These are phyloP conservation scores for Heliconius sara DNA, from an alignment of 2,888 invertebrate species.

Conservation along the genomic window DNA sequence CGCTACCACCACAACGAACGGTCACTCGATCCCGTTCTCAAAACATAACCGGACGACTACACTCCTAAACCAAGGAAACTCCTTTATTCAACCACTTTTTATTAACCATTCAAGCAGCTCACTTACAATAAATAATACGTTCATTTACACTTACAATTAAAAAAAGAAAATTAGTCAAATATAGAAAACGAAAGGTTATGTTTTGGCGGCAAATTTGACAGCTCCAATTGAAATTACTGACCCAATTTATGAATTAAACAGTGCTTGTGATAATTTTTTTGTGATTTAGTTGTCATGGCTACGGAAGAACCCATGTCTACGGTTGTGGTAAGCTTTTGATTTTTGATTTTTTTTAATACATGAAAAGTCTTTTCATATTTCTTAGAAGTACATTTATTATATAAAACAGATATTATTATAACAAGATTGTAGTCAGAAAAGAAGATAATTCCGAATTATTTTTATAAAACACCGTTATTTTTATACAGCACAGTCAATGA, in stretches of 20 bases:
- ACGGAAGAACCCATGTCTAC: constrained; percentile 67
- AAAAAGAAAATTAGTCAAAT: not conserved
- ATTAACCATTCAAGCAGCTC: constrained; percentile 3
- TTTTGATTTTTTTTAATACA: not conserved
- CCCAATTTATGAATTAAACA: constrained; percentile 17
- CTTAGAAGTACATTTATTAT: not conserved
- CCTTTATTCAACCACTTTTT: constrained; percentile 38
- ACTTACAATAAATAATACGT: not conserved
- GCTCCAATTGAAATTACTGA: not conserved
- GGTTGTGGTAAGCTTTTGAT: constrained; percentile 62
- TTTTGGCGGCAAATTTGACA: constrained; percentile 44
- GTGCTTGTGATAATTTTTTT: constrained; percentile 29
- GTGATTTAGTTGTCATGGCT: constrained; percentile 58
- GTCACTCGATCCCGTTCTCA: constrained; percentile 79
- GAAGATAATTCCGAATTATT: not conserved
- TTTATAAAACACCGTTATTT: not conserved
- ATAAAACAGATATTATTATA: not conserved
- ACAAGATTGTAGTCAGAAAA: not conserved
- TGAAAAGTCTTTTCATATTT: not conserved
- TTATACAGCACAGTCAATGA: not conserved
- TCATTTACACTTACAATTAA: constrained; percentile 21
- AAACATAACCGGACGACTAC: constrained; percentile 83
- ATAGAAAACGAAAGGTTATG: constrained; percentile 2
- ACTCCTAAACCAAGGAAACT: constrained; percentile 56
- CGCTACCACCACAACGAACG: constrained; percentile 62